Conservation (phyloP, 1,140 invertebrate species). For the Calliopsis andreniformis region DNA sequence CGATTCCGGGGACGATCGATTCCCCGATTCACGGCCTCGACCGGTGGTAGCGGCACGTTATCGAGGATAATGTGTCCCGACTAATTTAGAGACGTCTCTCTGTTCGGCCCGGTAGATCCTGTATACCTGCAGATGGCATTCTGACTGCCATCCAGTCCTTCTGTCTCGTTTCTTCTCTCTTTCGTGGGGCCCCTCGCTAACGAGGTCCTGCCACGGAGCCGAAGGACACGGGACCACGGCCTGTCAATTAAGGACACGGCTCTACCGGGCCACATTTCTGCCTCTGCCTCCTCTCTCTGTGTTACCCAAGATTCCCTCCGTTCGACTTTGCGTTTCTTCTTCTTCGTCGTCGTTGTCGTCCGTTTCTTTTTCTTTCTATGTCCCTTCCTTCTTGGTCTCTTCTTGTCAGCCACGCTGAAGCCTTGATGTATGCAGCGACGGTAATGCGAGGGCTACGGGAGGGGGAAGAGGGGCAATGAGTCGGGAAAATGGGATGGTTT, state of each 20-base stretch:
- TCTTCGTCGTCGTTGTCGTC: slow-evolving; percentile 27
- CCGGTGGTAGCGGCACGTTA: slow-evolving; percentile 73
- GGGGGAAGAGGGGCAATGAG: neutral
- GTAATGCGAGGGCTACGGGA: slow-evolving; percentile 9
- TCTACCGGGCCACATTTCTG: slow-evolving; percentile 79
- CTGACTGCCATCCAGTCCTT: slow-evolving; percentile 73
- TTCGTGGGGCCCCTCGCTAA: slow-evolving; percentile 72
- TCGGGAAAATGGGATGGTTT: slow-evolving; percentile 2
- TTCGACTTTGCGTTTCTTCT: slow-evolving; percentile 44
- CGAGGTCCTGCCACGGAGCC: slow-evolving; percentile 79
- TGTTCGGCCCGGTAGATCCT: slow-evolving; percentile 63
- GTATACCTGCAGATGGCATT: slow-evolving; percentile 76
- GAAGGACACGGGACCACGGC: slow-evolving; percentile 76
- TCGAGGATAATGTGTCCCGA: slow-evolving; percentile 79
- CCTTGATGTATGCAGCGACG: slow-evolving; percentile 36
- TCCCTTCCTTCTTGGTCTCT: slow-evolving; percentile 4
- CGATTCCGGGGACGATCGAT: slow-evolving; percentile 64
- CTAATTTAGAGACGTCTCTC: slow-evolving; percentile 80
- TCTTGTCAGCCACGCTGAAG: slow-evolving; percentile 17
- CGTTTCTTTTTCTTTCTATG: slow-evolving; percentile 35
- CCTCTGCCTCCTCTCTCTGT: slow-evolving; percentile 55
- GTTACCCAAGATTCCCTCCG: slow-evolving; percentile 22
- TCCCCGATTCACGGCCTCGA: slow-evolving; percentile 65
- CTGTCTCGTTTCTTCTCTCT: slow-evolving; percentile 39
- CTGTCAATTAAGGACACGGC: slow-evolving; percentile 81